phyloP scores from a whole-genome alignment of 2,888 invertebrate genomes.

The Drosophila planitibia region DNA sequence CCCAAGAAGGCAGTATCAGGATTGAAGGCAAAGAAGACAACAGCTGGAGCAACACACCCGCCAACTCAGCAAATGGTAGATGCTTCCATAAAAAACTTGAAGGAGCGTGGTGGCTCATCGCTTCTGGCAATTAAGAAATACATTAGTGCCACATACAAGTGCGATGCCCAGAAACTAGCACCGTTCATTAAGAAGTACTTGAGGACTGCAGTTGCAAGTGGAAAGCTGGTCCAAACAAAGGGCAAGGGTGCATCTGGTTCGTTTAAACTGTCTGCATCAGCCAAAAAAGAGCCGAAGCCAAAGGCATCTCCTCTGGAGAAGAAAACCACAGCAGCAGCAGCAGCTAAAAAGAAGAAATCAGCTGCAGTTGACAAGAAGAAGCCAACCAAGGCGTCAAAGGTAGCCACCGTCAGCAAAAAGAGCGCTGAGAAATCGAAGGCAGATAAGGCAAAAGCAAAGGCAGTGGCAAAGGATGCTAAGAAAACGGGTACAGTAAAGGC shows the following conservation, averaged over 20 bases:
- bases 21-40: constrained; percentile 33
- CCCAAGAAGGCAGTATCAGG: constrained; percentile 28
- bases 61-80: constrained; percentile 60
- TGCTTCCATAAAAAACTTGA: constrained; percentile 50
- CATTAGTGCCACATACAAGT: constrained; percentile 58
- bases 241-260: constrained; percentile 67
- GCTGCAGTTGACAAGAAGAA: constrained; percentile 47
- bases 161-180: constrained; percentile 53
- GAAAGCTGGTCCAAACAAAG: constrained; percentile 83
- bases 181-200: constrained; percentile 88
- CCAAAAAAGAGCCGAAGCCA: constrained; percentile 50
- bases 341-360: constrained; percentile 22
- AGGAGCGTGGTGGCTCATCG: constrained; percentile 61
- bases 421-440: constrained; percentile 42
- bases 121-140: constrained; percentile 61
- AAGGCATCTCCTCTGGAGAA: constrained; percentile 40
- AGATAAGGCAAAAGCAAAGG: constrained; percentile 43
- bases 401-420: constrained; percentile 33
- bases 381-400: constrained; percentile 13
- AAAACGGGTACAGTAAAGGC: constrained; percentile 49
- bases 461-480: constrained; percentile 41
- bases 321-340: constrained; percentile 28
- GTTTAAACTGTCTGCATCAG: constrained; percentile 57
- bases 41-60: constrained; percentile 39
- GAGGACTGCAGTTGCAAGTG: constrained; percentile 86